A percentile compares a stretch with the other conserved stretches of the same genome.
Conservation (phyloP, 2,888 invertebrate species). For the Tigriopus californicus region DNA sequence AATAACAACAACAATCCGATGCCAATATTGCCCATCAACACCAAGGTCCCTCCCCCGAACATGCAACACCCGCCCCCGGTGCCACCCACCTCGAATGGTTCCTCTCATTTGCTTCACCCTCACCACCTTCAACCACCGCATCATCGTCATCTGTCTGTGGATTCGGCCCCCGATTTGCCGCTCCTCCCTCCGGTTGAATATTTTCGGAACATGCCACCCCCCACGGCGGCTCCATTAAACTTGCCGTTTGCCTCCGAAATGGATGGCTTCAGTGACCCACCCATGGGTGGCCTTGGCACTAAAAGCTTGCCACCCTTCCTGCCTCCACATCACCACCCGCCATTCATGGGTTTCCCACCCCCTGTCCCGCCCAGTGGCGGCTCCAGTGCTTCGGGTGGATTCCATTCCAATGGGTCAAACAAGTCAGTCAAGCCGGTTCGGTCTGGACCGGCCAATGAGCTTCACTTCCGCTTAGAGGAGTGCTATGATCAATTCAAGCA, state of each 20-base stretch:
- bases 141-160: too few relatives aligned
- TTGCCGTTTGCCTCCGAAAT: too few relatives aligned
- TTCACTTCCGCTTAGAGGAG: slow-evolving; percentile 51
- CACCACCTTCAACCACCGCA: too few relatives aligned
- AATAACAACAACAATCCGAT: neutral
- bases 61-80: too few relatives aligned
- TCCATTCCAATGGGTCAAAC: neutral
- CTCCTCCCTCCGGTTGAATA: slow-evolving; percentile 4
- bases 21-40: neutral
- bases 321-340: too few relatives aligned
- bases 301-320: too few relatives aligned
- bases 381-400: neutral
- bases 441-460: slow-evolving; percentile 38
- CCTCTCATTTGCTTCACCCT: too few relatives aligned
- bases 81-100: too few relatives aligned
- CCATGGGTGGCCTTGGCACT: too few relatives aligned
- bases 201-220: slow-evolving; percentile 12
- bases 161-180: neutral
- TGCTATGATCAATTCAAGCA: slow-evolving; percentile 61
- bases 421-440: slow-evolving; percentile 21
- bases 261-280: too few relatives aligned
- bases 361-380: neutral
- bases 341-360: neutral
- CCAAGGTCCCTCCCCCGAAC: neutral
- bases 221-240: neutral